These are phyloP conservation scores for Cheilosia grossa DNA, from an alignment of 2,888 invertebrate species.

Conservation along the genomic window DNA sequence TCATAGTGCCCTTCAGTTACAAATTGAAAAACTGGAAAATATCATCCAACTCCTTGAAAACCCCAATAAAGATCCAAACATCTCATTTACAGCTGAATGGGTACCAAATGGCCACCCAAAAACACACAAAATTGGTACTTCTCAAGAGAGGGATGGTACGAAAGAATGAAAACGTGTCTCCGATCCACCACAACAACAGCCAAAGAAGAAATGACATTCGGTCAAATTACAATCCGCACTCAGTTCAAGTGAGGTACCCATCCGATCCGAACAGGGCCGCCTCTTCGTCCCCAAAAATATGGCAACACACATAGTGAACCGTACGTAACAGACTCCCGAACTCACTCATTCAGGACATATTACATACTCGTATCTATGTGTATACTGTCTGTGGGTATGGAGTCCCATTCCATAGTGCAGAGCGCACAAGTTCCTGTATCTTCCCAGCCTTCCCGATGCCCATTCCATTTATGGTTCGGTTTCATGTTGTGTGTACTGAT, in stretches of 20 bases:
- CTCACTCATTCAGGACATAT: conserved; percentile 34
- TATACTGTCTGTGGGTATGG: neutral
- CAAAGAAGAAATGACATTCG: conserved; percentile 70
- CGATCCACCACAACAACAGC: conserved; percentile 64
- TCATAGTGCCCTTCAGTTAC: conserved; percentile 54
- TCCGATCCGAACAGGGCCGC: conserved; percentile 13
- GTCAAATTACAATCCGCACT: conserved; percentile 74
- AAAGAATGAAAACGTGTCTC: conserved; percentile 52
- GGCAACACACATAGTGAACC: conserved; percentile 20
- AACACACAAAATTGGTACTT: conserved; percentile 73
- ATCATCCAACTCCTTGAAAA: conserved; percentile 63
- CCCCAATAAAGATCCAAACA: conserved; percentile 73
- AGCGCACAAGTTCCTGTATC: neutral
- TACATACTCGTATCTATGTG: conserved; percentile 48
- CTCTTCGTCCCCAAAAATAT: conserved; percentile 41
- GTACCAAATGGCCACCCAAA: conserved; percentile 69
- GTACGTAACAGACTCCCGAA: neutral
- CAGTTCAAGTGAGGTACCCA: conserved; percentile 60
- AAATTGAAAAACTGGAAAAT: conserved; percentile 55
- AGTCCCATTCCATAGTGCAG: neutral
- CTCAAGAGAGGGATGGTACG: neutral
- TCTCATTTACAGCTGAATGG: conserved; percentile 75
- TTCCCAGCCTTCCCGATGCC: too few relatives aligned
- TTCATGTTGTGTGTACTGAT: conserved; percentile 37
- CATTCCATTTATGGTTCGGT: conserved; percentile 11